These are phyloP conservation scores for Caenorhabditis sp. DNA, from an alignment of 2,888 invertebrate species.

Conservation along the genomic window DNA sequence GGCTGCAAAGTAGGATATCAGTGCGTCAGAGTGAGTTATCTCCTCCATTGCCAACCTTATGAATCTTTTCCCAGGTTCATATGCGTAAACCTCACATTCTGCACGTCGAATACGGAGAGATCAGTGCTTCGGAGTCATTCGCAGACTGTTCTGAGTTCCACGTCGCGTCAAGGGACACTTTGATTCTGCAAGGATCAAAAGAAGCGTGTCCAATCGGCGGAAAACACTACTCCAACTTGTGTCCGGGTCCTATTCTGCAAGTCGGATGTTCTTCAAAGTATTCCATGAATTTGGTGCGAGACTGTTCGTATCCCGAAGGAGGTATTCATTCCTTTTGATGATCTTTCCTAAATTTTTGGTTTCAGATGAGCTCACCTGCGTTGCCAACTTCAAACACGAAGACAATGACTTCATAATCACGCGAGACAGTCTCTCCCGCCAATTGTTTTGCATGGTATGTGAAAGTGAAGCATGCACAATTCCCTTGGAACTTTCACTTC, in stretches of 20 bases:
- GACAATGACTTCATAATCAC: slow-evolving; percentile 54
- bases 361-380: slow-evolving; percentile 59
- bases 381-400: slow-evolving; percentile 49
- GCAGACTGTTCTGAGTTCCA: slow-evolving; percentile 57
- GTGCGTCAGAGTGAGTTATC: slow-evolving; percentile 56
- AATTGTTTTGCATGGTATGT: slow-evolving; percentile 57
- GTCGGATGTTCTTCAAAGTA: slow-evolving; percentile 55
- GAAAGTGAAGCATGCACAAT: not conserved
- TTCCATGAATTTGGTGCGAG: slow-evolving; percentile 41
- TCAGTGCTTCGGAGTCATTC: slow-evolving; percentile 36
- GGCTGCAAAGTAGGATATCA: slow-evolving; percentile 65
- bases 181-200: slow-evolving; percentile 48
- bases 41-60: too few species aligned
- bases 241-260: slow-evolving; percentile 34
- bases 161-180: slow-evolving; percentile 52
- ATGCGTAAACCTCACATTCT: slow-evolving; percentile 39
- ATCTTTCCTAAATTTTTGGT: not conserved
- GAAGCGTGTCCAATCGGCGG: slow-evolving; percentile 55
- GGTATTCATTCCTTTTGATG: slow-evolving; percentile 15
- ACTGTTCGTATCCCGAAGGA: slow-evolving; percentile 49
- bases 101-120: slow-evolving; percentile 53
- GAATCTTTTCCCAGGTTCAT: slow-evolving; percentile 16
- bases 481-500: not conserved
- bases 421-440: slow-evolving; percentile 43
- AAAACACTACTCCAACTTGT: slow-evolving; percentile 47